These are phyloP conservation scores for Labroides dimidiatus DNA, from an alignment of 2,797 vertebrate species.

Conservation along the genomic window DNA sequence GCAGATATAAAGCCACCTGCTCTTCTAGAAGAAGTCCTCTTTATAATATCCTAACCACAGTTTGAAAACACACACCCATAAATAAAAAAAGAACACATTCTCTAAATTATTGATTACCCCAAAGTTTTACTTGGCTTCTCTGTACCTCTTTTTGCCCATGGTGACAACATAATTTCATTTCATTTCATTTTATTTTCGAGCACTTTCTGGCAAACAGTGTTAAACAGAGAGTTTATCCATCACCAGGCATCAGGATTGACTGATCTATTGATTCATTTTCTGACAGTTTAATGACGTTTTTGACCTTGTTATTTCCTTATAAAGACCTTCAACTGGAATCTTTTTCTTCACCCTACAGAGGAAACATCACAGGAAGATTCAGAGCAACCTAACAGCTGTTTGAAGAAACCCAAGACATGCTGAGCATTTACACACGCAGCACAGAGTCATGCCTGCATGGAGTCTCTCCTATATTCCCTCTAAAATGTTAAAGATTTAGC, in stretches of 20 bases:
- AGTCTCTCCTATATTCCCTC: slow-evolving; percentile 6
- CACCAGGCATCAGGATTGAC: not conserved
- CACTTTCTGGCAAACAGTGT: too few relatives aligned
- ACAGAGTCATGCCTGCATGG: not conserved
- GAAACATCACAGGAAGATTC: slow-evolving; percentile 7
- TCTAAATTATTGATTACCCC: not conserved
- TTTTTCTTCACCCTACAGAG: not conserved
- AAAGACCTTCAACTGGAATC: not conserved
- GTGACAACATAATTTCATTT: slow-evolving; percentile 17
- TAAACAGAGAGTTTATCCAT: too few relatives aligned
- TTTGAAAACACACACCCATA: not conserved
- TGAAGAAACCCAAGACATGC: slow-evolving; percentile 14
- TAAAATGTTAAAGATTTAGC: slow-evolving; percentile 18
- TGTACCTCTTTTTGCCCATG: not conserved
- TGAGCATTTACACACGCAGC: not conserved
- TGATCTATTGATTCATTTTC: not conserved
- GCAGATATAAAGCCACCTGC: not conserved
- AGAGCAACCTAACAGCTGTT: slow-evolving; percentile 19
- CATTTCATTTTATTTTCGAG: not conserved
- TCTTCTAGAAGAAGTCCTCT: not conserved
- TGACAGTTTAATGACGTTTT: not conserved
- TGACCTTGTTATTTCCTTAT: not conserved
- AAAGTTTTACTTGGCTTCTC: not conserved
- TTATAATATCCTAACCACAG: not conserved
- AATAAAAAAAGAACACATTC: not conserved